A percentile compares a stretch with the other conserved stretches of the same genome.
phyloP scores from a whole-genome alignment of 1,140 invertebrate genomes.

The Tribolium madens region DNA sequence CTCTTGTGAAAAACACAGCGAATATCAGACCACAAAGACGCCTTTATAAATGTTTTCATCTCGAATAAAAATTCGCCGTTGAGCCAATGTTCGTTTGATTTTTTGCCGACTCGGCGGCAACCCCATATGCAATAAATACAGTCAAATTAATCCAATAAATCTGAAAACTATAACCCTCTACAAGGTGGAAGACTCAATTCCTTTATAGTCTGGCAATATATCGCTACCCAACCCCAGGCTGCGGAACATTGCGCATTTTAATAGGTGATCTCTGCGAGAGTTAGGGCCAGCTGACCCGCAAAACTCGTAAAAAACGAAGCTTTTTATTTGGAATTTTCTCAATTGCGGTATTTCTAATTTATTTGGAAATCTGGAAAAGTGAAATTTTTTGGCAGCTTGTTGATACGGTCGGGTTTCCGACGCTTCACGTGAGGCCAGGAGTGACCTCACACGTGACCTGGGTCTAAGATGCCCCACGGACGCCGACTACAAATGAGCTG shows the following conservation, averaged over 20 bases:
- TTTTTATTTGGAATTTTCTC: too few species aligned
- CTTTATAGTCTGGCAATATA: constrained; percentile 20
- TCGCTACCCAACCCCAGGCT: constrained; percentile 11
- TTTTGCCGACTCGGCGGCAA: constrained; percentile 1
- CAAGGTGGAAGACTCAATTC: constrained; percentile 21
- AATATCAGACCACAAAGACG: neutral
- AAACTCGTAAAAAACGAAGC: constrained; percentile 14
- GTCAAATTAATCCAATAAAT: constrained; percentile 35
- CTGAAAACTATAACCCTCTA: constrained; percentile 19
- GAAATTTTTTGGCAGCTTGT: neutral
- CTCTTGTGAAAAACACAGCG: neutral
- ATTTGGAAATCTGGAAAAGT: too few species aligned
- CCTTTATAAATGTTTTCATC: neutral
- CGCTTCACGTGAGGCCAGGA: constrained; percentile 38
- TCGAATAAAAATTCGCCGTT: neutral
- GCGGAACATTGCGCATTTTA: constrained; percentile 28
- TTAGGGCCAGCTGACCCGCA: constrained; percentile 3
- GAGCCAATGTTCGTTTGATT: neutral
- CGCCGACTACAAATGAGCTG: constrained; percentile 34
- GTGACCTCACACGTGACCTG: constrained; percentile 25
- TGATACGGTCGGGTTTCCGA: constrained; percentile 10
- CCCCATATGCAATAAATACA: constrained; percentile 20
- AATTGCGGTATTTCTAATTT: too few species aligned
- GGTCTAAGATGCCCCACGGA: neutral
- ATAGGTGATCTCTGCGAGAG: constrained; percentile 4